Evolutionary conservation across 2,797 vertebrate genomes (phyloP).

Genomic region (Anabacerthia variegaticeps): DNA sequence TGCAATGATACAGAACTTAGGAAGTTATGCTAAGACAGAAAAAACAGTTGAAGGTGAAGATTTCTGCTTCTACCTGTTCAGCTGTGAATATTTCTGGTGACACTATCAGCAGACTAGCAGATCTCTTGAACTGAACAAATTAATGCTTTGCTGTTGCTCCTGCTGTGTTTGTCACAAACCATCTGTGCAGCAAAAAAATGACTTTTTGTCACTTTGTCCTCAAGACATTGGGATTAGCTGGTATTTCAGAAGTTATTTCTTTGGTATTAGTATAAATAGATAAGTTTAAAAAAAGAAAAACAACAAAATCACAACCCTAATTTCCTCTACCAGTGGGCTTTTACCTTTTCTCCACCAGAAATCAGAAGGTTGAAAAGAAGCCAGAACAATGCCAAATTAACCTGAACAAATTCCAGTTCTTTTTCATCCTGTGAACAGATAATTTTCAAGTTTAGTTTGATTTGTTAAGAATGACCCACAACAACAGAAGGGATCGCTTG

Average conservation of each 20-base stretch:
- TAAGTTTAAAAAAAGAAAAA: not conserved
- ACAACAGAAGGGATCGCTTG: not conserved
- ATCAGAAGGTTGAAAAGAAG: not conserved
- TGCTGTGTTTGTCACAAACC: not conserved
- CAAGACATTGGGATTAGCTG: not conserved
- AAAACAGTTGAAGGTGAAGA: not conserved
- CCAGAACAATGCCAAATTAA: not conserved
- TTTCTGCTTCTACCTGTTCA: not conserved
- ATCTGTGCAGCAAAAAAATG: not conserved
- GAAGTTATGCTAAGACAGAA: not conserved
- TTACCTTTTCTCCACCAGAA: not conserved
- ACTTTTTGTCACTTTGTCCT: not conserved
- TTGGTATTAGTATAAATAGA: not conserved
- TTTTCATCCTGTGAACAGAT: not conserved
- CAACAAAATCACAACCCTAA: rapidly evolving
- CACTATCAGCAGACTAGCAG: not conserved
- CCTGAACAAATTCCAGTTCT: not conserved
- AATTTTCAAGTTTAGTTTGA: not conserved
- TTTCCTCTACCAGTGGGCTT: not conserved
- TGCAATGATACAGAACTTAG: not conserved
- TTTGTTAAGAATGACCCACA: not conserved
- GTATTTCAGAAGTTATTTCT: not conserved
- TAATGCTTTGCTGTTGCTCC: not conserved
- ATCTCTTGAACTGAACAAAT: not conserved
- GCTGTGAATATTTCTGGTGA: constrained; percentile 16